Base-by-base conservation (phyloP, 2,888 invertebrate genomes). In the Fragum whitleyi region DNA sequence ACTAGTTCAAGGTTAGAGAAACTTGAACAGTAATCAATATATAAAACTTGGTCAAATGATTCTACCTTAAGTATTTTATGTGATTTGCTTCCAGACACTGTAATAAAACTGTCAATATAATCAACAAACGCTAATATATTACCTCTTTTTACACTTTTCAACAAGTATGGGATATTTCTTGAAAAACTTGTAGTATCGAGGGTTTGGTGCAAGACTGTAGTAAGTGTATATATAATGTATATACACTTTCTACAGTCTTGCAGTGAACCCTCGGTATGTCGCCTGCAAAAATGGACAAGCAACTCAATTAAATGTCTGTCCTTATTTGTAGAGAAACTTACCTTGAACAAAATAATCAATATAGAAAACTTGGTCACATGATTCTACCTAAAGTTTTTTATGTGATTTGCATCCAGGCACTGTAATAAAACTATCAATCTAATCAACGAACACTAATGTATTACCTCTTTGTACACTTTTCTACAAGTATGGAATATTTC, bases 1-100 rank as follows among this genome's bases (percentile, higher is more conserved):
- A 3, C 32, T 36, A 36, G 32, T 36, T 36, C 32, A 36, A 36
- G 32, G 32, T 36, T 36, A 36, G 32, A 36, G 32, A 36, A 36
- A 36, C 32, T 36, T 36, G 32, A 36, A 36, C 32, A 36, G 32
- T 36, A 36, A 36, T 36, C 32, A 36, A 47, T 47, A n/a, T 19
- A 19, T 5, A 47, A 47, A 47, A 47, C 47, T 47, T 47, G 47
- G 47, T 47, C 47, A 47, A 47, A 47, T 14, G 47, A n/a, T n/a
- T 47, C 19, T 47, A 47, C n/a, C 19, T 47, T 47, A 47, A 47
- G 47, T 47, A 47, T 61, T 61, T 61, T 61, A 32, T 32, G 32
- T 32, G 32, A 32, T 61, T 61, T 61, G 16, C 61, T 28, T 61
- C 61, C 11, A 29, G 26, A 32, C 26, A 32, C n/a, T 16, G 57